These are phyloP conservation scores for Drosophila macrospina DNA, from an alignment of 2,888 invertebrate genomes.

Conservation along the genomic window DNA sequence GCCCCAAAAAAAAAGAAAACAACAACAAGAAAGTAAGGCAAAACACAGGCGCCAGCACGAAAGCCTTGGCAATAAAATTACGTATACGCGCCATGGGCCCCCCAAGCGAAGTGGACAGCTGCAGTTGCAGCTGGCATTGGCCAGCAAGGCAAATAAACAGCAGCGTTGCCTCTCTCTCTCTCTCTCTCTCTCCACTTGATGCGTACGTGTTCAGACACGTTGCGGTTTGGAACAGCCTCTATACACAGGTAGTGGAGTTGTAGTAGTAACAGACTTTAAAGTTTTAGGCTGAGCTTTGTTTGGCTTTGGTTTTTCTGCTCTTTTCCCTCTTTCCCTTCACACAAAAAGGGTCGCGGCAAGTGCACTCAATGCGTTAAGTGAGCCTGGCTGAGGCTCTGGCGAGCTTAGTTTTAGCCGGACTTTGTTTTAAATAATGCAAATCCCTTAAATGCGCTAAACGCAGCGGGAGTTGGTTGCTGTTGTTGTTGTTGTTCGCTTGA, in stretches of 20 bases:
- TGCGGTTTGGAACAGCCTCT: conserved; percentile 32
- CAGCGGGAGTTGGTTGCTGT: conserved; percentile 46
- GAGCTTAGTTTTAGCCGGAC: conserved; percentile 12
- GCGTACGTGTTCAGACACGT: conserved; percentile 64
- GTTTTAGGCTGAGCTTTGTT: conserved; percentile 16
- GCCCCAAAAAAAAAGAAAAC: conserved; percentile 34
- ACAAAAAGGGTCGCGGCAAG: conserved; percentile 39
- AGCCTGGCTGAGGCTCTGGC: conserved; percentile 9
- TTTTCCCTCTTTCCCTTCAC: background rate
- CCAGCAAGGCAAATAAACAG: conserved; percentile 66
- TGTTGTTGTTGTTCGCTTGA: conserved; percentile 8
- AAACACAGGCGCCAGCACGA: conserved; percentile 21
- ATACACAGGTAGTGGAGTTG: too few relatives aligned
- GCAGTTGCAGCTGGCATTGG: conserved; percentile 12
- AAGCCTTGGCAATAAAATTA: conserved; percentile 63
- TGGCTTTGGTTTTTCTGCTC: conserved; percentile 5
- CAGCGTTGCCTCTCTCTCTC: conserved; percentile 54
- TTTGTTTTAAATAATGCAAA: conserved; percentile 75
- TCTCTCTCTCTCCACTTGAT: conserved; percentile 58
- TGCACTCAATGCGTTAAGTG: too few relatives aligned
- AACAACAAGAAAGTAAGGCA: conserved; percentile 28
- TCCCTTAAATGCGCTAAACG: conserved; percentile 74
- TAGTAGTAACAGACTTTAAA: too few relatives aligned
- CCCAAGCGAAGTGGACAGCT: conserved; percentile 26
- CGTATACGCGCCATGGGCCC: conserved; percentile 67